phyloP scores from a whole-genome alignment of 2,888 invertebrate genomes.

The Tipula confusa region DNA sequence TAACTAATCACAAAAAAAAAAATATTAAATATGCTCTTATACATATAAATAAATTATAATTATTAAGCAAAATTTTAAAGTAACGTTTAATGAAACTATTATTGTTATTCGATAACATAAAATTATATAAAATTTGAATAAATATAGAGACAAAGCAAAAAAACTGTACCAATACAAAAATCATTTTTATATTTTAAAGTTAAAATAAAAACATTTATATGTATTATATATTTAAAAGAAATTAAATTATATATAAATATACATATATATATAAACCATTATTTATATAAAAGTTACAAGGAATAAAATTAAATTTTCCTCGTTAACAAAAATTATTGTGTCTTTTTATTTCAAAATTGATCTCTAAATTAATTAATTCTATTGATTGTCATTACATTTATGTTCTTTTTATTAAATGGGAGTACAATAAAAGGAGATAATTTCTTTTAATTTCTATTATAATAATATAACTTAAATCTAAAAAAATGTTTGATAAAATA shows the following conservation, averaged over 20 bases:
- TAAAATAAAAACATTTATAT: background rate
- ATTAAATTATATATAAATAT: background rate
- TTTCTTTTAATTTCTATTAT: too few relatives aligned
- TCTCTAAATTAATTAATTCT: too few relatives aligned
- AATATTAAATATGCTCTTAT: background rate
- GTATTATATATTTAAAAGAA: background rate
- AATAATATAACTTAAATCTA: too few relatives aligned
- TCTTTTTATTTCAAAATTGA: background rate
- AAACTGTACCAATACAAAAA: background rate
- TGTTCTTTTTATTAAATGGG: too few relatives aligned
- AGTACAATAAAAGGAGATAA: too few relatives aligned
- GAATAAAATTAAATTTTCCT: background rate
- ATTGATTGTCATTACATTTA: too few relatives aligned
- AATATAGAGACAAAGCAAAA: background rate
- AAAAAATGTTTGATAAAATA: too few relatives aligned
- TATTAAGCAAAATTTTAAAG: background rate
- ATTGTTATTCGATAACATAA: background rate
- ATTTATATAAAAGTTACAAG: slow-evolving; percentile 3
- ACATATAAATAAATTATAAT: background rate
- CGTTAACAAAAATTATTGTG: background rate
- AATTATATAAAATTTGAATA: background rate
- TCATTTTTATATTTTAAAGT: background rate
- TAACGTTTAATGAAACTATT: background rate
- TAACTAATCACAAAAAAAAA: background rate
- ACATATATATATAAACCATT: background rate